Percentiles rank a stretch among this genome's conserved stretches.
phyloP scores from a whole-genome alignment of 2,888 invertebrate species.

The Agrochola lychnidis region DNA sequence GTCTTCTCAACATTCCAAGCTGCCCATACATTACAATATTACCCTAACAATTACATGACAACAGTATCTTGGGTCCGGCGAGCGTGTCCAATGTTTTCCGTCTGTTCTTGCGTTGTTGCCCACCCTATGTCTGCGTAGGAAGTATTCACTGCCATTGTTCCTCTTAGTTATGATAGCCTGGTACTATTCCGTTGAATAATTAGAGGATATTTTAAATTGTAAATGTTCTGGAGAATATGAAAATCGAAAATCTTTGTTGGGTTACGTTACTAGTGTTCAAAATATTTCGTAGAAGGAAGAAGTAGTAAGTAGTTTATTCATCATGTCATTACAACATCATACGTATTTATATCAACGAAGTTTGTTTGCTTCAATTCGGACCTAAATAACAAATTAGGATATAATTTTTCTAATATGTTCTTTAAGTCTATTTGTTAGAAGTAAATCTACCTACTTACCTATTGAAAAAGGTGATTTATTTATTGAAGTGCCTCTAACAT shows the following conservation, averaged over 20 bases:
- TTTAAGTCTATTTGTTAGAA: neutral
- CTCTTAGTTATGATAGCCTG: constrained; percentile 55
- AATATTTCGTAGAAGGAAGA: neutral
- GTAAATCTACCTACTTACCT: no score
- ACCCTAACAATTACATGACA: constrained; percentile 52
- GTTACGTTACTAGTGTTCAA: neutral
- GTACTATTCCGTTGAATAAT: constrained; percentile 56
- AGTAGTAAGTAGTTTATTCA: no score
- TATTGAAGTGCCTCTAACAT: neutral
- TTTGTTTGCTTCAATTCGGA: neutral
- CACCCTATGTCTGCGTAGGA: constrained; percentile 81
- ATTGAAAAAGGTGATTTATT: neutral
- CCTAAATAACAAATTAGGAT: neutral
- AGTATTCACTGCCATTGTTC: constrained; percentile 73
- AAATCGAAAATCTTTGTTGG: constrained; percentile 9
- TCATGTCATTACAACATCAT: no score
- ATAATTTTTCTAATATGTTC: neutral
- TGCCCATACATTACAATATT: constrained; percentile 40
- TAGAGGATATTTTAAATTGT: constrained; percentile 51
- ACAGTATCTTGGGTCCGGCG: constrained; percentile 68
- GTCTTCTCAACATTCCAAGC: constrained; percentile 17
- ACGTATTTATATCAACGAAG: neutral
- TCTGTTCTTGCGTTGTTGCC: constrained; percentile 79
- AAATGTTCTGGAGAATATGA: constrained; percentile 27
- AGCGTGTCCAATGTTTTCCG: constrained; percentile 86